phyloP scores from a whole-genome alignment of 37 sponge, comb jelly and placozoan genomes.

The Theonella swinhoei region DNA sequence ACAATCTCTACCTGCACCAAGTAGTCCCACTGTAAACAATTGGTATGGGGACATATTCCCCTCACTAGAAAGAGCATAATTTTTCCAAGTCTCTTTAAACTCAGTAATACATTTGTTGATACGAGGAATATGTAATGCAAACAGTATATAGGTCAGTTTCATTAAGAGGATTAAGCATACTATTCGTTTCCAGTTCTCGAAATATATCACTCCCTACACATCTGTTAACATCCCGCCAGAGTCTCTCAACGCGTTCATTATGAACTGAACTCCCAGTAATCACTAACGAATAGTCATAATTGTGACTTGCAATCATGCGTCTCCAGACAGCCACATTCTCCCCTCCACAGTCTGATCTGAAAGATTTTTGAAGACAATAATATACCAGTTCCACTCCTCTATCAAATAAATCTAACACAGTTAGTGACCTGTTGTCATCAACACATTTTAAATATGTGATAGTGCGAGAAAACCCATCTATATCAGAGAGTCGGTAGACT shows the following conservation, averaged over 20 bases:
- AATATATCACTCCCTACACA: slow-evolving; percentile 13
- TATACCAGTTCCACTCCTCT: slow-evolving; percentile 4
- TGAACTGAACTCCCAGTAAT: slow-evolving; percentile 51
- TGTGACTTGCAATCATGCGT: slow-evolving; percentile 29
- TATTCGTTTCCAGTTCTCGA: slow-evolving; percentile 3
- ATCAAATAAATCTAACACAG: slow-evolving; percentile 28
- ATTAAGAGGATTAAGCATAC: slow-evolving; percentile 29
- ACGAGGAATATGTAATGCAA: slow-evolving; percentile 18
- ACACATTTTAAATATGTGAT: slow-evolving; percentile 38
- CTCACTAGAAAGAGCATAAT: slow-evolving; percentile 32
- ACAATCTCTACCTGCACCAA: too few species aligned
- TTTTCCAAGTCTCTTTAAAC: slow-evolving; percentile 5
- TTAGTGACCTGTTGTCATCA: slow-evolving; percentile 31
- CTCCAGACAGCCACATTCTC: slow-evolving; percentile 44
- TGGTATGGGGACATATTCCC: slow-evolving; percentile 28
- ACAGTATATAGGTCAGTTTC: slow-evolving; percentile 30
- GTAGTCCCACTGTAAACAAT: too few species aligned
- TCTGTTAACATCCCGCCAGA: slow-evolving; percentile 45
- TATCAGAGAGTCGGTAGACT: too few species aligned
- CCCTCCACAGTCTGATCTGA: slow-evolving; percentile 34
- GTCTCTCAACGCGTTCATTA: slow-evolving; percentile 33
- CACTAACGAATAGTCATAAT: slow-evolving; percentile 2
- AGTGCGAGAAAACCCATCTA: slow-evolving; percentile 27
- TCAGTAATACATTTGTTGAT: slow-evolving; percentile 22
- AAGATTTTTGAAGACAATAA: too few species aligned